Evolutionary conservation across 2,888 invertebrate genomes (phyloP).

Genomic region (Lasioglossum marginatum): DNA sequence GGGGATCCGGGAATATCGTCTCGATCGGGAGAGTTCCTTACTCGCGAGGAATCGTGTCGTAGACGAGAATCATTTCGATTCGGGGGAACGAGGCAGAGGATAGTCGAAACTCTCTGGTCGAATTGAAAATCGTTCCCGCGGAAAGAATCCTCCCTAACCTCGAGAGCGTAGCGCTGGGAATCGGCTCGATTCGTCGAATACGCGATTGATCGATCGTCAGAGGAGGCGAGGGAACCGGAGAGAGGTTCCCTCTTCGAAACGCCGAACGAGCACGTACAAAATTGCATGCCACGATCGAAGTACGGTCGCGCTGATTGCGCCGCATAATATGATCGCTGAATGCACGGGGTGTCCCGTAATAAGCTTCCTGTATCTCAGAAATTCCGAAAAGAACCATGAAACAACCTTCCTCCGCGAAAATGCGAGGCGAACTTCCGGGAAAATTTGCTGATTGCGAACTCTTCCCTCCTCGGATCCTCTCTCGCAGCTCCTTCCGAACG

Average conservation of each 20-base stretch:
- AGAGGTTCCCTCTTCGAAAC: constrained; percentile 7
- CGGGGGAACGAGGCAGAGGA: not conserved
- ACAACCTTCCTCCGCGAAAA: not conserved
- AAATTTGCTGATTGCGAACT: not conserved
- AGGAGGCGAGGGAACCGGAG: not conserved
- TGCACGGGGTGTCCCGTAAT: constrained; percentile 35
- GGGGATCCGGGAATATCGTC: not conserved
- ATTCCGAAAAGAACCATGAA: not conserved
- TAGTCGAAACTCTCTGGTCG: constrained; percentile 3
- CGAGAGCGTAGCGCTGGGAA: constrained; percentile 25
- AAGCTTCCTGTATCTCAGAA: not conserved
- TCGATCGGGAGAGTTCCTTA: not conserved
- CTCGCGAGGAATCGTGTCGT: not conserved
- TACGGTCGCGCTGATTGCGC: constrained; percentile 55
- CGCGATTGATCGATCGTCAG: constrained; percentile 52
- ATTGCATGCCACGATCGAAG: constrained; percentile 60
- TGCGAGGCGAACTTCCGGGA: not conserved
- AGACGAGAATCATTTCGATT: constrained; percentile 3
- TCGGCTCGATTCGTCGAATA: constrained; percentile 38
- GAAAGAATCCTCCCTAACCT: constrained; percentile 26
- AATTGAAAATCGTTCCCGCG: constrained; percentile 45
- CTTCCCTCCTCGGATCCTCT: not conserved
- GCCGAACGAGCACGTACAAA: constrained; percentile 63
- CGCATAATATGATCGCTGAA: constrained; percentile 56
- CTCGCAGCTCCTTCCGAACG: not conserved